phyloP scores from a whole-genome alignment of 1,140 invertebrate genomes.

The Dreissena polymorpha region DNA sequence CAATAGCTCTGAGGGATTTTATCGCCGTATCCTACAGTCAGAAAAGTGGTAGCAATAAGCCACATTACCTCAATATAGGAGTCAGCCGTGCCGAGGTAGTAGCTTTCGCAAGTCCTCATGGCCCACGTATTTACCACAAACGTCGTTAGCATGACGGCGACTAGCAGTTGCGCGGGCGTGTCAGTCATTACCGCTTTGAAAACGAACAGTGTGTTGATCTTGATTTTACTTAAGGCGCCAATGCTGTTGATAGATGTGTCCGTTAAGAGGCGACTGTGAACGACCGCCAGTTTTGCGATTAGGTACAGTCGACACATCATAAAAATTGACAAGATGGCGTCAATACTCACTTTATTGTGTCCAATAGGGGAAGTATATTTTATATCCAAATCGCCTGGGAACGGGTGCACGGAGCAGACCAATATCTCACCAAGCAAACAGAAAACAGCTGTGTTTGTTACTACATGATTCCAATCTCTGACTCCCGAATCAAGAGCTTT shows the following conservation, averaged over 20 bases:
- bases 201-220: constrained; percentile 75
- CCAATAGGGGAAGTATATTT: constrained; percentile 57
- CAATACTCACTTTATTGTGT: constrained; percentile 64
- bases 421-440: constrained; percentile 57
- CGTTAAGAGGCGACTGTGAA: constrained; percentile 76
- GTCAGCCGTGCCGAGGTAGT: constrained; percentile 55
- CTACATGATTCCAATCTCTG: constrained; percentile 60
- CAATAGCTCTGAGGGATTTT: constrained; percentile 75
- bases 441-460: constrained; percentile 47
- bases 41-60: constrained; percentile 78
- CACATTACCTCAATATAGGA: constrained; percentile 75
- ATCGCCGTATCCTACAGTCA: constrained; percentile 79
- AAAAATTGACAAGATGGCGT: constrained; percentile 76
- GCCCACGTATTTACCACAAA: constrained; percentile 75
- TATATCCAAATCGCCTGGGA: constrained; percentile 66
- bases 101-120: constrained; percentile 72
- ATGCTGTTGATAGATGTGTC: constrained; percentile 77
- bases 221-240: constrained; percentile 77
- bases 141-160: constrained; percentile 69
- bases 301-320: constrained; percentile 78
- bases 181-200: constrained; percentile 77
- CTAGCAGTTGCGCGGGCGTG: constrained; percentile 68
- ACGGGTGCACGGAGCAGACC: constrained; percentile 70
- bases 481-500: constrained; percentile 67
- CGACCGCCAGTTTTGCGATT: constrained; percentile 70